Evolutionary conservation across 53 echinoderm and acorn worm species (phyloP).

Genomic region (Astropecten irregularis): DNA sequence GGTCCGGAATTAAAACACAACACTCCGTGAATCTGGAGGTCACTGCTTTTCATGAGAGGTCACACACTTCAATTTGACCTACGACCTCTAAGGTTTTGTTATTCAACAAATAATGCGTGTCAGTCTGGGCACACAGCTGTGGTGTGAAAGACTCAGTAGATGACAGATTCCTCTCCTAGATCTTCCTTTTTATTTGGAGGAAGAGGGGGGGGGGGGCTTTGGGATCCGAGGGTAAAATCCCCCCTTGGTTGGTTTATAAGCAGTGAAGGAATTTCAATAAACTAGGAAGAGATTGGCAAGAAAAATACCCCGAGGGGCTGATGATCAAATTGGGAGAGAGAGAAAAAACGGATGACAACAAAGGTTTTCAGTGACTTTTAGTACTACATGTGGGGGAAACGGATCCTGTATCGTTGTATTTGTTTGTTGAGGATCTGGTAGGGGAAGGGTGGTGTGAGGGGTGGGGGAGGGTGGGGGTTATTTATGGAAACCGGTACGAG

Average conservation of each 20-base stretch:
- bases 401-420: no score
- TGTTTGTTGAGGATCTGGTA: no score
- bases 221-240: no score
- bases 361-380: no score
- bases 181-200: not conserved
- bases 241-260: no score
- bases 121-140: slow-evolving; percentile 19
- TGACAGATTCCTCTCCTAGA: slow-evolving; percentile 29
- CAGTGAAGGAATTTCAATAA: slow-evolving; percentile 43
- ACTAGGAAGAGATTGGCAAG: not conserved
- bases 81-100: not conserved
- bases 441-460: no score
- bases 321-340: no score
- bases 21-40: slow-evolving; percentile 4
- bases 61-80: slow-evolving; percentile 30
- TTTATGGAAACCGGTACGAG: no score
- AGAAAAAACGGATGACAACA: no score
- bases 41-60: slow-evolving; percentile 3
- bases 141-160: not conserved
- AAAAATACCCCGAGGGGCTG: slow-evolving; percentile 37
- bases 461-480: no score
- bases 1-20: slow-evolving; percentile 34
- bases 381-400: no score
- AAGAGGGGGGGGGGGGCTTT: not conserved
- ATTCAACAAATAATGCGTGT: slow-evolving; percentile 37